Conservation (phyloP, 1,140 invertebrate species). For the Wasmannia auropunctata region DNA sequence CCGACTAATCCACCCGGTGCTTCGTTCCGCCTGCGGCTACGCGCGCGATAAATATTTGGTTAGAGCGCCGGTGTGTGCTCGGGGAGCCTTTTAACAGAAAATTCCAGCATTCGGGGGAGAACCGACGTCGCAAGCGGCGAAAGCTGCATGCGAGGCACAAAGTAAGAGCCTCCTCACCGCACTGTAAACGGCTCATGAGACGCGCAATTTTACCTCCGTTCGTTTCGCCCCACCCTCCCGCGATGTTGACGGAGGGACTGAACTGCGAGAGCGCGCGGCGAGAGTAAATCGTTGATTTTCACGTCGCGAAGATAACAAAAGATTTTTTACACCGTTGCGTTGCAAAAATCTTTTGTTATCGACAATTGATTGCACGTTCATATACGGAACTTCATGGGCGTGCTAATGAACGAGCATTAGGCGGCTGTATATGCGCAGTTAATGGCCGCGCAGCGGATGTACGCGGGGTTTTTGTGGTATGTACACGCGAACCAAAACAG, state of each 20-base stretch:
- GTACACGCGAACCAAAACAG: not conserved
- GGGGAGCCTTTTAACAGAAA: conserved; percentile 21
- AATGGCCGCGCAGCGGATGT: not conserved
- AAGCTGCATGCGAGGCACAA: not conserved
- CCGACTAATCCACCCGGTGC: conserved; percentile 42
- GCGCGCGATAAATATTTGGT: conserved; percentile 54
- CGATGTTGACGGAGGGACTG: not conserved
- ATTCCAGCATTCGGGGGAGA: not conserved
- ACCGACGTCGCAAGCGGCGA: not conserved
- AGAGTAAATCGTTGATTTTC: not conserved
- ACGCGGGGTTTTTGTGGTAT: not conserved
- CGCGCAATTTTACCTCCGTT: conserved; percentile 1
- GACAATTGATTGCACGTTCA: not conserved
- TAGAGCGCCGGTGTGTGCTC: not conserved
- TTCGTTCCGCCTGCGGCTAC: conserved; percentile 31
- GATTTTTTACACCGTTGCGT: not conserved
- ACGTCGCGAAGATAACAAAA: not conserved
- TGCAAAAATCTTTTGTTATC: too few relatives aligned
- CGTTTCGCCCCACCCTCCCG: too few relatives aligned
- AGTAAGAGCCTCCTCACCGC: not conserved
- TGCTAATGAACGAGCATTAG: not conserved
- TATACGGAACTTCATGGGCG: not conserved
- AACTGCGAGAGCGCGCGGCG: not conserved
- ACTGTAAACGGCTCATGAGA: not conserved
- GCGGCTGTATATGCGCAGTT: not conserved